Percentiles rank a stretch among this genome's conserved stretches.
These are phyloP conservation scores for Potamarius usumacintae DNA, from an alignment of 2,113 vertebrate genomes.

Conservation along the genomic window DNA sequence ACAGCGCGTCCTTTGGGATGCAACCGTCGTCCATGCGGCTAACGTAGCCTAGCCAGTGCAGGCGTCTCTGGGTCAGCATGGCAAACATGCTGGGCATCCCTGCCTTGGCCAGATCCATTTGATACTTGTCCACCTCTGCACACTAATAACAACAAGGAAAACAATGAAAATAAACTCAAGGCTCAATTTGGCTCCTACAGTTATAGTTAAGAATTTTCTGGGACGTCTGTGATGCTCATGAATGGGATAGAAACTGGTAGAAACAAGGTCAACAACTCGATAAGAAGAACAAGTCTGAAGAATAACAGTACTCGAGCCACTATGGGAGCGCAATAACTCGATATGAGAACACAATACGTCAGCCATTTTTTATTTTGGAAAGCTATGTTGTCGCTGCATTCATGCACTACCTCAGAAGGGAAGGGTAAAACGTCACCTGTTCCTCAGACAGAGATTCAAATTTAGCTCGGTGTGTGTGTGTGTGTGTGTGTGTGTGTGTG, in stretches of 20 bases:
- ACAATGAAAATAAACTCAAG: too few relatives aligned
- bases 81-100: too few relatives aligned
- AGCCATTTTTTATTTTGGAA: conserved; percentile 45
- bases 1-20: too few relatives aligned
- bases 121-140: too few relatives aligned
- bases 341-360: not conserved
- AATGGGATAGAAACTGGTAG: not conserved
- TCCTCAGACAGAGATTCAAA: conserved; percentile 72
- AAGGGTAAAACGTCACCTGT: conserved; percentile 68
- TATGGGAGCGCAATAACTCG: not conserved
- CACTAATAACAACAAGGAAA: too few relatives aligned
- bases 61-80: too few relatives aligned
- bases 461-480: conserved; percentile 58
- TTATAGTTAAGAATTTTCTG: not conserved
- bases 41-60: too few relatives aligned
- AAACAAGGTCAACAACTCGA: not conserved
- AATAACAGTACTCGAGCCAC: not conserved
- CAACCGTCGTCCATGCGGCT: too few relatives aligned
- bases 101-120: too few relatives aligned
- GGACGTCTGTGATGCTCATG: not conserved
- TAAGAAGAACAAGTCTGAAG: not conserved
- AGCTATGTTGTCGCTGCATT: conserved; percentile 62
- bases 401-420: conserved; percentile 60
- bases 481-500: conserved; percentile 11
- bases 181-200: too few relatives aligned